Percentiles rank a stretch among this genome's conserved stretches.
These are phyloP conservation scores for Myathropa florea DNA, from an alignment of 2,888 invertebrate genomes.

Conservation along the genomic window DNA sequence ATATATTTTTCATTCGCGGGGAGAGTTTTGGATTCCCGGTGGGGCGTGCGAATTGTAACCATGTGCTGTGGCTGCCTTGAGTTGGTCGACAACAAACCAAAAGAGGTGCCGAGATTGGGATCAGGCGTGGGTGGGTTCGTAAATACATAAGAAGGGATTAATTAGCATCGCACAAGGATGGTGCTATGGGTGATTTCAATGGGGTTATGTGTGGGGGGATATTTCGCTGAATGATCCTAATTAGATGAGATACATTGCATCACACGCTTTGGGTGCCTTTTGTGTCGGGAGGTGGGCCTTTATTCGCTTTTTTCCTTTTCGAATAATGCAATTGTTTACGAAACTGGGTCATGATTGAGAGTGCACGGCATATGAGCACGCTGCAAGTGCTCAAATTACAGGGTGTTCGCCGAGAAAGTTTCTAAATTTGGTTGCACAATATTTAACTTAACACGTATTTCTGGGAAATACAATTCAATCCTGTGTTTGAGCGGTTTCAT, in stretches of 20 bases:
- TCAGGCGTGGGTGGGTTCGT: not conserved
- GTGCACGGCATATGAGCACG: too few relatives aligned
- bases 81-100: not conserved
- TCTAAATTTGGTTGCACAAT: too few relatives aligned
- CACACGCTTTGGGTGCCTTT: not conserved
- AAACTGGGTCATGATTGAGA: too few relatives aligned
- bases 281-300: too few relatives aligned
- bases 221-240: not conserved
- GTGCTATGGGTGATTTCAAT: not conserved
- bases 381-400: too few relatives aligned
- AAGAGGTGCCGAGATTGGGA: not conserved
- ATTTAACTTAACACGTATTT: too few relatives aligned
- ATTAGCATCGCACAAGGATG: not conserved
- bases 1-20: conserved; percentile 47
- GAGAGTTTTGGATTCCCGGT: not conserved
- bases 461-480: too few relatives aligned
- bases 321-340: too few relatives aligned
- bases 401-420: too few relatives aligned
- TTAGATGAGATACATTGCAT: not conserved
- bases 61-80: conserved; percentile 35
- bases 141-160: not conserved
- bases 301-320: too few relatives aligned
- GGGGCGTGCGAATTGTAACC: conserved; percentile 9
- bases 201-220: not conserved
- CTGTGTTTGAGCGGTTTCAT: too few relatives aligned